Evolutionary conservation across 2,888 invertebrate species (phyloP).

Genomic region (Orthosia gothica): DNA sequence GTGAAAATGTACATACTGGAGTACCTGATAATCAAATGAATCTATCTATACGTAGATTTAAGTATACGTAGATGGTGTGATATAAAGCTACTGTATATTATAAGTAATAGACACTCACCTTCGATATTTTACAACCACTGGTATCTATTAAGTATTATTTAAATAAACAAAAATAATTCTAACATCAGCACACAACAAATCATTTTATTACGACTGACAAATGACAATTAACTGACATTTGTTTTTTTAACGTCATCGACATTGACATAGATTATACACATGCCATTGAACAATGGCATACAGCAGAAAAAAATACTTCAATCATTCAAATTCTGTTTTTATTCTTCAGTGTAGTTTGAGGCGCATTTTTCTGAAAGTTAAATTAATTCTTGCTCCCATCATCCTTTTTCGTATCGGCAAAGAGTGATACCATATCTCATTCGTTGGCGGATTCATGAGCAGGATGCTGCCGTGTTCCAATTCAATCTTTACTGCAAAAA

Average conservation of each 20-base stretch:
- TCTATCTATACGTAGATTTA: constrained; percentile 56
- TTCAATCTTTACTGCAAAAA: constrained; percentile 90
- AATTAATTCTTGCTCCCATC: constrained; percentile 92
- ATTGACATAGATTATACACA: constrained; percentile 55
- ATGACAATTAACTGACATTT: constrained; percentile 60
- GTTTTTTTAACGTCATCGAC: constrained; percentile 58
- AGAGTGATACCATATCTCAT: constrained; percentile 94
- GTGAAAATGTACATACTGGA: constrained; percentile 77
- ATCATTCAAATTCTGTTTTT: neutral
- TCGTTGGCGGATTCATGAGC: constrained; percentile 94
- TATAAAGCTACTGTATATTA: constrained; percentile 14
- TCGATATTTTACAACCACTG: constrained; percentile 37
- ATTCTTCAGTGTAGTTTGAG: constrained; percentile 26
- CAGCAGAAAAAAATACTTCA: constrained; percentile 20
- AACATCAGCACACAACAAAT: constrained; percentile 66
- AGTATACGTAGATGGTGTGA: constrained; percentile 26
- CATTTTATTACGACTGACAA: constrained; percentile 51
- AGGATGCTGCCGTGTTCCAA: constrained; percentile 93
- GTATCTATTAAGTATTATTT: constrained; percentile 28
- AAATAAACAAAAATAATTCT: constrained; percentile 34
- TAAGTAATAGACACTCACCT: constrained; percentile 62
- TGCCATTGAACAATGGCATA: constrained; percentile 49
- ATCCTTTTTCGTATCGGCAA: constrained; percentile 92
- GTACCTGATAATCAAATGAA: constrained; percentile 81
- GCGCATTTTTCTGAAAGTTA: constrained; percentile 92